phyloP scores from a whole-genome alignment of 1,140 invertebrate genomes.

The Orius insidiosus region DNA sequence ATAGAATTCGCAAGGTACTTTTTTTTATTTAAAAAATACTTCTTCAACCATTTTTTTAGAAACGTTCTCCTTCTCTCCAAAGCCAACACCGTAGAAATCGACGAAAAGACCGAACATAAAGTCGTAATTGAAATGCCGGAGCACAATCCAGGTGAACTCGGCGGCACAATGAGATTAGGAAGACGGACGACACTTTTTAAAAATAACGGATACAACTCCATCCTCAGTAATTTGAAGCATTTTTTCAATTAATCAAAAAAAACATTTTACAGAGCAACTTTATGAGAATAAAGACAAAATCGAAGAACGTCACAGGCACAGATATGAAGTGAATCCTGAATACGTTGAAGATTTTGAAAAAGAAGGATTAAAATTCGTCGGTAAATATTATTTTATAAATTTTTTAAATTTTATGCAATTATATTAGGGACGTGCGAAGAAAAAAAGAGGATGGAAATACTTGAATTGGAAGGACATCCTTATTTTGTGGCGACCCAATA shows the following conservation, averaged over 20 bases:
- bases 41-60: slow-evolving; percentile 25
- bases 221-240: slow-evolving; percentile 40
- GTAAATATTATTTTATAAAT: slow-evolving; percentile 27
- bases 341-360: slow-evolving; percentile 63
- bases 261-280: slow-evolving; percentile 41
- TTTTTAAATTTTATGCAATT: slow-evolving; percentile 17
- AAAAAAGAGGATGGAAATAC: slow-evolving; percentile 69
- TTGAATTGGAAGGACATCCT: slow-evolving; percentile 53
- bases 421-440: slow-evolving; percentile 43
- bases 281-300: slow-evolving; percentile 69
- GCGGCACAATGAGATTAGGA: slow-evolving; percentile 96
- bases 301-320: slow-evolving; percentile 92
- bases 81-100: slow-evolving; percentile 79
- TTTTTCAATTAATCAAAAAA: slow-evolving; percentile 14
- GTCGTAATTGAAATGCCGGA: slow-evolving; percentile 98
- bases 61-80: slow-evolving; percentile 60
- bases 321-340: slow-evolving; percentile 87
- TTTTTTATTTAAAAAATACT: not conserved
- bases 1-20: slow-evolving; percentile 71
- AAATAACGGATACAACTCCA: slow-evolving; percentile 30
- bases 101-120: slow-evolving; percentile 49
- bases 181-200: slow-evolving; percentile 73
- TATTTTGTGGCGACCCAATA: slow-evolving; percentile 94
- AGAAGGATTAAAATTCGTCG: slow-evolving; percentile 81
- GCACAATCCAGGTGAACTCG: slow-evolving; percentile 80